Conservation (phyloP, 2,113 vertebrate species). For the Dolichallabes microphthalmus region DNA sequence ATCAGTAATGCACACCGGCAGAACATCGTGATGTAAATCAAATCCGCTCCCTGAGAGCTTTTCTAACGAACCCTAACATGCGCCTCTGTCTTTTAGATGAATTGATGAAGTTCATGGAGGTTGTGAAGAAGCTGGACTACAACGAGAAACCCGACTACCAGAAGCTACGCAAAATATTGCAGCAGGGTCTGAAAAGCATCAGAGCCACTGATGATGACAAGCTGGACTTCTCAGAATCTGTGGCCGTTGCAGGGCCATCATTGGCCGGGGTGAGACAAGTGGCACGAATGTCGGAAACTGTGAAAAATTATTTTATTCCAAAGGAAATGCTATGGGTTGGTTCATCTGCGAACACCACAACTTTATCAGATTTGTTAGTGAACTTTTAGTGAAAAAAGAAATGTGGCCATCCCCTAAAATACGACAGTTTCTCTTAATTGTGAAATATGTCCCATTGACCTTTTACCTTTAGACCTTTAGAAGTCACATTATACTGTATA, state of each 20-base stretch:
- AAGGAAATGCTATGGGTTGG: too few relatives aligned
- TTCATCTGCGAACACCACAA: too few relatives aligned
- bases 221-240: conserved; percentile 73
- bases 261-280: conserved; percentile 48
- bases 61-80: not conserved
- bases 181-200: conserved; percentile 80
- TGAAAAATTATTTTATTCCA: too few relatives aligned
- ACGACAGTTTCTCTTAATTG: too few relatives aligned
- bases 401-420: too few relatives aligned
- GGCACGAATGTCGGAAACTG: too few relatives aligned
- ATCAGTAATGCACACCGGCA: not conserved
- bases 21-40: not conserved
- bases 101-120: conserved; percentile 86
- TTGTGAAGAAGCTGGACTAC: conserved; percentile 80
- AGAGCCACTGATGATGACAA: conserved; percentile 79
- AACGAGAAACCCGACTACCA: conserved; percentile 83
- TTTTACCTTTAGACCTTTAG: too few relatives aligned
- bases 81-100: conserved; percentile 73
- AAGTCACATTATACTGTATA: too few relatives aligned
- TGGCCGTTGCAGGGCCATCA: conserved; percentile 63
- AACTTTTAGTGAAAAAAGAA: too few relatives aligned
- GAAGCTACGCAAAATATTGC: conserved; percentile 80
- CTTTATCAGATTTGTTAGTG: too few relatives aligned
- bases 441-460: too few relatives aligned
- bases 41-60: not conserved